phyloP scores from a whole-genome alignment of 2,113 vertebrate species.

The Perca schrenkii region DNA sequence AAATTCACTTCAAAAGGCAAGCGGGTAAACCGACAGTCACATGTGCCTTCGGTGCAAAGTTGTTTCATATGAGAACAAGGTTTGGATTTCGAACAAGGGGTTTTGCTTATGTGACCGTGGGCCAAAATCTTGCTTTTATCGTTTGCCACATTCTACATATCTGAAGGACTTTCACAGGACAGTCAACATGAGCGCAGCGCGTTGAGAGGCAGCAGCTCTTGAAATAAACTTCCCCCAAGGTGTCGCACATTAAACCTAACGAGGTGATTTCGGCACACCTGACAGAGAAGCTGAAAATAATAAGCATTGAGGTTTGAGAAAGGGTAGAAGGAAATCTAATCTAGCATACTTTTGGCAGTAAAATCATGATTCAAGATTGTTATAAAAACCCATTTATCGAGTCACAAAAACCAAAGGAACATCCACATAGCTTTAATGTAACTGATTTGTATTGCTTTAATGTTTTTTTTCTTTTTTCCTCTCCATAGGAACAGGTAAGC shows the following conservation, averaged over 20 bases:
- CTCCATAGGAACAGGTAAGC: constrained; percentile 82
- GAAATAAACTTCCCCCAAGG: not conserved
- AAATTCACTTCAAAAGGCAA: constrained; percentile 25
- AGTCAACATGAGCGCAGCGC: not conserved
- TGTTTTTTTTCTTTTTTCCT: constrained; percentile 72
- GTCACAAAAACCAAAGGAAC: constrained; percentile 14
- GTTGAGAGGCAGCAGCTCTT: not conserved
- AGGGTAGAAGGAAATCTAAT: not conserved
- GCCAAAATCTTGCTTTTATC: constrained; percentile 6
- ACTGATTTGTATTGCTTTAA: constrained; percentile 85
- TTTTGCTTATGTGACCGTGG: not conserved
- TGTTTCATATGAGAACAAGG: constrained; percentile 14
- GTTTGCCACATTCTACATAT: not conserved
- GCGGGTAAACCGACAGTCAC: constrained; percentile 13
- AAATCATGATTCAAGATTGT: not conserved
- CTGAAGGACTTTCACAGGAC: no score
- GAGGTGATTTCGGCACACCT: constrained; percentile 7
- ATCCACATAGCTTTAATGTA: constrained; percentile 51
- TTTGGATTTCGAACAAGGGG: constrained; percentile 6
- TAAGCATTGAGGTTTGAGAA: not conserved
- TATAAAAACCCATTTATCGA: not conserved
- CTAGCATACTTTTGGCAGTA: not conserved
- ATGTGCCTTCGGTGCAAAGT: not conserved
- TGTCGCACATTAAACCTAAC: not conserved
- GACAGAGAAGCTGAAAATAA: not conserved